A percentile compares a stretch with the other conserved stretches of the same genome.
Conservation (phyloP, 1,140 invertebrate genomes). For the Caenorhabditis inopinata region DNA sequence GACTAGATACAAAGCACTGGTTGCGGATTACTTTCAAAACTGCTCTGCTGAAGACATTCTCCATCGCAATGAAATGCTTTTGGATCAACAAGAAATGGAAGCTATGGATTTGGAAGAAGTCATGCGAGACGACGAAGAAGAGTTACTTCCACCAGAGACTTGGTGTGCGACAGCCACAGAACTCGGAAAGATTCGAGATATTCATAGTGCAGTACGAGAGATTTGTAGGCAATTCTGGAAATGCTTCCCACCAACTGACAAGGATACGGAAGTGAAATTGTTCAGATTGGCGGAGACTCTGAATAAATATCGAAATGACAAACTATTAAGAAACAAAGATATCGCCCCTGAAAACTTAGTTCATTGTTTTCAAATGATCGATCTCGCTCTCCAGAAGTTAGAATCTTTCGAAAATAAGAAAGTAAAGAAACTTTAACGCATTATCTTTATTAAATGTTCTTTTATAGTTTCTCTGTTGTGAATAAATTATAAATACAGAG, state of each 20-base stretch:
- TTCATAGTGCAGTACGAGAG: slow-evolving; percentile 50
- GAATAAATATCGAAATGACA: neutral
- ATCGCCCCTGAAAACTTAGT: neutral
- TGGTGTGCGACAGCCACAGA: slow-evolving; percentile 26
- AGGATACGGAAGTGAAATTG: slow-evolving; percentile 56
- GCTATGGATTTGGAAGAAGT: neutral
- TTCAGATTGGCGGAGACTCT: neutral
- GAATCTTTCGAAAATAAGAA: slow-evolving; percentile 24
- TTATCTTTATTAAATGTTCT: neutral
- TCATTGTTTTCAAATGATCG: neutral
- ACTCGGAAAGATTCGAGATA: slow-evolving; percentile 45
- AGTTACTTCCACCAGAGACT: neutral
- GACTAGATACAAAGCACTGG: neutral
- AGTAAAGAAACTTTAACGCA: neutral
- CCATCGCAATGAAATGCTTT: neutral
- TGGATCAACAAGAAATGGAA: slow-evolving; percentile 20
- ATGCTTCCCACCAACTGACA: slow-evolving; percentile 55
- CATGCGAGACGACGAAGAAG: neutral
- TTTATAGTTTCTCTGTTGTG: neutral
- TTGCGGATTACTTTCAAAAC: neutral
- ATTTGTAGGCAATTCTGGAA: slow-evolving; percentile 62
- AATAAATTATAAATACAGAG: too few species aligned
- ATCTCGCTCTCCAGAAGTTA: slow-evolving; percentile 1
- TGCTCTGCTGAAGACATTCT: neutral
- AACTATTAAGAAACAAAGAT: neutral